phyloP scores from a whole-genome alignment of 1,140 invertebrate genomes.

The Drusus annulatus region DNA sequence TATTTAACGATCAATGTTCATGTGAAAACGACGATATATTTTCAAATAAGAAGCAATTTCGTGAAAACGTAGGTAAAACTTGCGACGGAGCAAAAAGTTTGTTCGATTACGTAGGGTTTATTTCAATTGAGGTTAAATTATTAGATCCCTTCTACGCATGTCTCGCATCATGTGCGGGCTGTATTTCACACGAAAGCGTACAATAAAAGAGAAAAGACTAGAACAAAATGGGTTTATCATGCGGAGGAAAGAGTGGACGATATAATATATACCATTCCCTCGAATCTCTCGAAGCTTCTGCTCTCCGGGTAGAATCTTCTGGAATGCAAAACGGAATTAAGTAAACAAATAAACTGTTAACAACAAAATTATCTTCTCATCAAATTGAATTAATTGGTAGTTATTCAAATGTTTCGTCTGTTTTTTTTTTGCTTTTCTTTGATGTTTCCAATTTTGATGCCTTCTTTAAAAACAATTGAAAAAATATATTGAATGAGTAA shows the following conservation, averaged over 20 bases:
- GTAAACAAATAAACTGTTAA: background rate
- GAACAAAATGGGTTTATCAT: constrained; percentile 12
- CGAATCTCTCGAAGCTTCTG: background rate
- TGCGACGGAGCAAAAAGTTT: background rate
- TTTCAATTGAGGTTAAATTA: background rate
- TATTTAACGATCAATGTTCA: background rate
- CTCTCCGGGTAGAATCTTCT: background rate
- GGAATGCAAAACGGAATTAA: background rate
- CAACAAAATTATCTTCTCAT: background rate
- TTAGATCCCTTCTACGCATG: background rate
- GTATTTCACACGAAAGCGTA: constrained; percentile 12
- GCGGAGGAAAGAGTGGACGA: constrained; percentile 2
- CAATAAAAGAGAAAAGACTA: constrained; percentile 18
- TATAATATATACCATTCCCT: background rate
- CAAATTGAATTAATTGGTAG: too few relatives aligned
- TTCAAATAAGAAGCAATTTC: background rate
- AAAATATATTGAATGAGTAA: too few relatives aligned
- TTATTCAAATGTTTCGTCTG: too few relatives aligned
- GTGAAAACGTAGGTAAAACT: background rate
- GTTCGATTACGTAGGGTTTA: background rate
- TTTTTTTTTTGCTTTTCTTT: too few relatives aligned
- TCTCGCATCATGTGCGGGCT: background rate
- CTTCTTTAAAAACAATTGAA: too few relatives aligned
- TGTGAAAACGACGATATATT: background rate
- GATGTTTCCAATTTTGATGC: too few relatives aligned